These are phyloP conservation scores for Coelinius sp. DNA, from an alignment of 2,888 invertebrate species.

Conservation along the genomic window DNA sequence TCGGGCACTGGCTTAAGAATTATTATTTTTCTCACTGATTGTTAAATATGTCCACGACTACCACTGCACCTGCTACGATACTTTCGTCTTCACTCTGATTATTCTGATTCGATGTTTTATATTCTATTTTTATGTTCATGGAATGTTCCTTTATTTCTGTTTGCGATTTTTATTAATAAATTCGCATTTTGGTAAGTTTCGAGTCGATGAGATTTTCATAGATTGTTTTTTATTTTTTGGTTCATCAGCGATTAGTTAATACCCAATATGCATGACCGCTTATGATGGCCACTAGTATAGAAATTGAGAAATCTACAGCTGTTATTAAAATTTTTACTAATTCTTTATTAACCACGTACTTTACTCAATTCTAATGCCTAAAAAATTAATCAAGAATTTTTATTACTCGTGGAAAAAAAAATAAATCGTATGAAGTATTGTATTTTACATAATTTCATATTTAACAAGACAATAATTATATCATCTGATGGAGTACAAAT, in stretches of 20 bases:
- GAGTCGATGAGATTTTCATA: slow-evolving; percentile 24
- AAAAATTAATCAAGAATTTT: neutral
- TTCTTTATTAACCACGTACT: neutral
- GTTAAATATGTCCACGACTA: neutral
- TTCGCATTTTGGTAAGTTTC: slow-evolving; percentile 32
- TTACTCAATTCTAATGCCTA: neutral
- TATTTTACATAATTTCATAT: no score
- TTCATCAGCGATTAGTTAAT: slow-evolving; percentile 51
- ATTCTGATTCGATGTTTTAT: slow-evolving; percentile 19
- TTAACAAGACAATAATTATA: no score
- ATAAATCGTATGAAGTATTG: neutral
- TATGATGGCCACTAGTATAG: slow-evolving; percentile 54
- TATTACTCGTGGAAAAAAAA: neutral
- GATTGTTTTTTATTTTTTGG: neutral
- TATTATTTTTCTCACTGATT: neutral
- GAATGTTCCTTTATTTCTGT: neutral
- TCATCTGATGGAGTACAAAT: no score
- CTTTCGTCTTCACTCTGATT: slow-evolving; percentile 32
- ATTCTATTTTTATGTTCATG: slow-evolving; percentile 3
- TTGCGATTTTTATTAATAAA: slow-evolving; percentile 8
- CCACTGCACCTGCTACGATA: slow-evolving; percentile 24
- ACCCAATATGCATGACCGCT: slow-evolving; percentile 62
- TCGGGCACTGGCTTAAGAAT: slow-evolving; percentile 27
- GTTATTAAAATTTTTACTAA: neutral
- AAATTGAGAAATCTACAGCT: neutral